Evolutionary conservation across 2,113 vertebrate species (phyloP).

Genomic region (Dunckerocampus dactyliophorus): DNA sequence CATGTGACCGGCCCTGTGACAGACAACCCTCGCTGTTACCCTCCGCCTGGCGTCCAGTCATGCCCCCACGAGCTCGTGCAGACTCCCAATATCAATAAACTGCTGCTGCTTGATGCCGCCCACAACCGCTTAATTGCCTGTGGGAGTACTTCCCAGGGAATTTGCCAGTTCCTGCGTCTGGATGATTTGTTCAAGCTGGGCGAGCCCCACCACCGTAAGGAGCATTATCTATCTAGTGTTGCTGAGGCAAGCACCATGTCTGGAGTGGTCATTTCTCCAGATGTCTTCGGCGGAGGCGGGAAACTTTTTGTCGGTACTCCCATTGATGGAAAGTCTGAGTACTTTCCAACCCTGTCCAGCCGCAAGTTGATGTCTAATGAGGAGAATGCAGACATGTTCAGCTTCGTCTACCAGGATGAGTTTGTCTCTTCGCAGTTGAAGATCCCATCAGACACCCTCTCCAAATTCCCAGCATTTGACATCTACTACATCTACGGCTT

Average conservation of each 20-base stretch:
- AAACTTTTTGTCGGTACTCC: slow-evolving; percentile 95
- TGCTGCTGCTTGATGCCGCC: slow-evolving; percentile 89
- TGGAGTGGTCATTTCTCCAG: slow-evolving; percentile 86
- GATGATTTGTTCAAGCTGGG: slow-evolving; percentile 96
- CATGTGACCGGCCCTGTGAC: slow-evolving; percentile 91
- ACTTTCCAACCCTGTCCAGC: slow-evolving; percentile 94
- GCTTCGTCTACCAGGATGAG: slow-evolving; percentile 97
- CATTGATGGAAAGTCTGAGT: slow-evolving; percentile 94
- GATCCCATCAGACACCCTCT: slow-evolving; percentile 94
- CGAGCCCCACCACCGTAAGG: slow-evolving; percentile 95
- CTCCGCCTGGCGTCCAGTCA: slow-evolving; percentile 91
- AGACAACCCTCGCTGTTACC: slow-evolving; percentile 96
- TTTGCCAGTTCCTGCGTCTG: slow-evolving; percentile 95
- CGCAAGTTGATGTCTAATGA: slow-evolving; percentile 91
- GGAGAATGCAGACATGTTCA: slow-evolving; percentile 96
- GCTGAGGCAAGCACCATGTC: slow-evolving; percentile 92
- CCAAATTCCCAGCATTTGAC: slow-evolving; percentile 94
- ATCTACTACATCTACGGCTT: slow-evolving; percentile 98
- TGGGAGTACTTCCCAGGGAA: slow-evolving; percentile 92
- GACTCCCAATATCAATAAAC: slow-evolving; percentile 92
- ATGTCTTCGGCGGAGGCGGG: slow-evolving; percentile 75
- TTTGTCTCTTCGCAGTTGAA: slow-evolving; percentile 96
- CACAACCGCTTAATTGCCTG: slow-evolving; percentile 94
- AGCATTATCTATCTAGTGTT: slow-evolving; percentile 95
- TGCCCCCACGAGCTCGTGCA: slow-evolving; percentile 87